Evolutionary conservation across 2,888 invertebrate species (phyloP), one percentile per base, ranked within the genome.

Genomic region (Pollenia griseotomentosa): DNA sequence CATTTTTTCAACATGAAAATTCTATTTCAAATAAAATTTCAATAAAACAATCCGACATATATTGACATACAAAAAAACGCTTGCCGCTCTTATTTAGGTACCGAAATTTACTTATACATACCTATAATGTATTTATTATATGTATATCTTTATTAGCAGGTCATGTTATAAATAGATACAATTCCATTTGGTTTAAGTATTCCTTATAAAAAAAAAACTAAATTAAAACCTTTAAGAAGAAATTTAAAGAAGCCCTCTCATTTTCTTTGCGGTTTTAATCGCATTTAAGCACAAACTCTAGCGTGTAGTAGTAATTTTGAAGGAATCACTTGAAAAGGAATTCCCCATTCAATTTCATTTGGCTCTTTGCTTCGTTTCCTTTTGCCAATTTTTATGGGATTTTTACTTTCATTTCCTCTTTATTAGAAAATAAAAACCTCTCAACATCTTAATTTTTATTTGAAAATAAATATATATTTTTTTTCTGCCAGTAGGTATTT

Each of bases 381-480:
- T 14, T 33, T 10, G n/a, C 48, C 5, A 46, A 77, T 14, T 70
- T 66, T 73, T 65, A 51, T 51, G 51, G 19, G 14, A 70, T 70
- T 80, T 63, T 80, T 66, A 83, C 63, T 71, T 83, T 78, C 63
- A 68, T 75, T 75, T 59, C 59, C 59, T 75, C 59, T 82, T 74
- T 74, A 74, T 57, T 66, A 55, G 40, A 83, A 66, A 70, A 75
- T 53, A 5, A 68, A 82, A 75, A 65, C 23, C 71, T 68, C 48
- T 63, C 23, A 63, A 75, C 61, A 61, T 80, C 53, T 84, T 61
- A 73, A 66, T 55, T 84, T 84, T 84, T 74, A 61, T 74, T 61
- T 55, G 23, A 66, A 84, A 85, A 80, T 16, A 42, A 66, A 46
- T 33, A 33, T 57, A n/a, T 3, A 5, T 51, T 48, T 73, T 68